Conservation (phyloP, 1,140 invertebrate species). For the Heliconius nattereri region DNA sequence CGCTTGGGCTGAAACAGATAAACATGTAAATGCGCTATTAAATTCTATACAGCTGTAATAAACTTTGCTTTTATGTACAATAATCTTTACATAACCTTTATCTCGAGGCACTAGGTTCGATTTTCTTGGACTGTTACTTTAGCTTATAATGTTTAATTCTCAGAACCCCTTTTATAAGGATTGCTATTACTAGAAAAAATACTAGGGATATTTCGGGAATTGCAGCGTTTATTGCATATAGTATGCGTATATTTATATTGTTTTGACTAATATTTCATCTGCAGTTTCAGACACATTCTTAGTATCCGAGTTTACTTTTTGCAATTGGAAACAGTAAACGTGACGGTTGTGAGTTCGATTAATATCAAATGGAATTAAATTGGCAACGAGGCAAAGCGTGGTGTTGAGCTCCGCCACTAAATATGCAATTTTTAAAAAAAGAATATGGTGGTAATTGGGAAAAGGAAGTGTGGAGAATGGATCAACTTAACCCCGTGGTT, state of each 20-base stretch:
- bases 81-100: neutral
- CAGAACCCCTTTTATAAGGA: neutral
- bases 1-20: neutral
- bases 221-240: neutral
- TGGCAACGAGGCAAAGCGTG: no score
- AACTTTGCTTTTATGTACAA: neutral
- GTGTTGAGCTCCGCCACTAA: no score
- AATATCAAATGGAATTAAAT: no score
- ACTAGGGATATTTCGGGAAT: neutral
- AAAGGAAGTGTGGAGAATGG: no score
- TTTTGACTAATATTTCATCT: neutral
- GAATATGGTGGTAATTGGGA: no score
- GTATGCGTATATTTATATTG: neutral
- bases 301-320: no score
- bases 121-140: neutral
- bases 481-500: no score
- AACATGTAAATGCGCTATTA: slow-evolving; percentile 8
- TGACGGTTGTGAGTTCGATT: no score
- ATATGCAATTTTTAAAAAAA: no score
- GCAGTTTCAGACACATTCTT: no score
- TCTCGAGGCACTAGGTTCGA: neutral
- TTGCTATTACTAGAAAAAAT: neutral
- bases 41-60: neutral
- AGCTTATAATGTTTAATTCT: neutral
- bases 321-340: no score